Evolutionary conservation across 2,797 vertebrate species (phyloP).

Genomic region (Prunella strophiata): DNA sequence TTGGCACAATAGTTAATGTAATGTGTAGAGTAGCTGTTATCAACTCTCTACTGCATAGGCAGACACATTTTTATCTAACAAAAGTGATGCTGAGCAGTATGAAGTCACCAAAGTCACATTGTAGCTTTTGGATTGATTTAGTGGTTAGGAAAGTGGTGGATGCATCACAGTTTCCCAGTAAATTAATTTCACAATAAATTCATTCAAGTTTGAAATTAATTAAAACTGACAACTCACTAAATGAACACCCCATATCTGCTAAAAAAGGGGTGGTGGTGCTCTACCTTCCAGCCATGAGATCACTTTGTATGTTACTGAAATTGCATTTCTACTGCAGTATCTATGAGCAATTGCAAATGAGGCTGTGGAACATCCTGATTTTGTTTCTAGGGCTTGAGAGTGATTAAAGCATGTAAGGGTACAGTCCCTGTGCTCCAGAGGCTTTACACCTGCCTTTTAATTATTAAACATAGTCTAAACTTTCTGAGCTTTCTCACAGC

Average conservation of each 20-base stretch:
- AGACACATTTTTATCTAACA: background rate
- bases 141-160: background rate
- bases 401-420: background rate
- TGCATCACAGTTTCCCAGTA: background rate
- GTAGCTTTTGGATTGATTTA: conserved; percentile 39
- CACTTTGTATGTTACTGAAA: background rate
- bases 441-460: background rate
- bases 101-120: background rate
- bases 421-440: background rate
- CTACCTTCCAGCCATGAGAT: background rate
- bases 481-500: background rate
- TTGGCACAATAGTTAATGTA: background rate
- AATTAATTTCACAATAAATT: background rate
- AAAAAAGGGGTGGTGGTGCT: background rate
- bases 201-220: background rate
- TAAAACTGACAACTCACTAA: background rate
- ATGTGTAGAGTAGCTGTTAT: background rate
- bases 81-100: background rate
- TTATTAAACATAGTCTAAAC: background rate
- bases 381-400: conserved; percentile 11
- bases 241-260: background rate
- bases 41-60: background rate
- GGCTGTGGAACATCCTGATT: background rate
- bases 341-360: background rate
- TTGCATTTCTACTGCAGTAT: background rate